Conservation (phyloP, 2,797 vertebrate genomes). For the Onychomys torridus region DNA sequence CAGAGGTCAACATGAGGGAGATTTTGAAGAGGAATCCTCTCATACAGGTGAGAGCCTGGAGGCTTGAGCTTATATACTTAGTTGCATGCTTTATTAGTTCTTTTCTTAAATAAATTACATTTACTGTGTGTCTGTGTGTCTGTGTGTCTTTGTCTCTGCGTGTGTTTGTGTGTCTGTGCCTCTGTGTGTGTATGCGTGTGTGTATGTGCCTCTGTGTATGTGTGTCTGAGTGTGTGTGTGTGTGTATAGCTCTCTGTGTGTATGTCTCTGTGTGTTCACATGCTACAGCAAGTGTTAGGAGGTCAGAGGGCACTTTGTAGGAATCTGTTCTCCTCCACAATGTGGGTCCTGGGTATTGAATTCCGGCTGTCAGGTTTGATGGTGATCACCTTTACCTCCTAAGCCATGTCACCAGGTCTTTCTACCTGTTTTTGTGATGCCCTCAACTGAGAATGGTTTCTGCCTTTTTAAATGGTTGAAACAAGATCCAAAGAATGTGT, state of each 20-base stretch:
- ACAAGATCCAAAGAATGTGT: background rate
- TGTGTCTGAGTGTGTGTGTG: background rate
- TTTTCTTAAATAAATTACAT: background rate
- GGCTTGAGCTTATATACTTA: background rate
- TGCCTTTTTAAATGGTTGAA: background rate
- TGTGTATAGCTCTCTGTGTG: background rate
- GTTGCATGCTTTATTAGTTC: background rate
- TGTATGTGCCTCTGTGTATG: background rate
- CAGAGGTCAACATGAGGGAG: background rate
- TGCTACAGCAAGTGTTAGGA: background rate
- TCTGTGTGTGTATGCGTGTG: too few species aligned
- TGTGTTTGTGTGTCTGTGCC: background rate
- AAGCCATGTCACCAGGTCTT: background rate
- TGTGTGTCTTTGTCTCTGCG: background rate
- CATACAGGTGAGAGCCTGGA: background rate
- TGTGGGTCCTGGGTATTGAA: background rate
- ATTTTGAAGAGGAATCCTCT: background rate
- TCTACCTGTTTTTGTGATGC: background rate
- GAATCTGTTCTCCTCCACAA: background rate
- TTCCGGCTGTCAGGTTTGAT: background rate
- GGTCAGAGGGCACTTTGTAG: background rate
- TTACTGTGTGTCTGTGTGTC: background rate
- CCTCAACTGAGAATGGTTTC: background rate
- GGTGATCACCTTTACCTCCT: background rate
- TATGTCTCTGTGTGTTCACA: background rate